phyloP scores from a whole-genome alignment of 2,888 invertebrate genomes.

The Ecdyonurus torrentis region DNA sequence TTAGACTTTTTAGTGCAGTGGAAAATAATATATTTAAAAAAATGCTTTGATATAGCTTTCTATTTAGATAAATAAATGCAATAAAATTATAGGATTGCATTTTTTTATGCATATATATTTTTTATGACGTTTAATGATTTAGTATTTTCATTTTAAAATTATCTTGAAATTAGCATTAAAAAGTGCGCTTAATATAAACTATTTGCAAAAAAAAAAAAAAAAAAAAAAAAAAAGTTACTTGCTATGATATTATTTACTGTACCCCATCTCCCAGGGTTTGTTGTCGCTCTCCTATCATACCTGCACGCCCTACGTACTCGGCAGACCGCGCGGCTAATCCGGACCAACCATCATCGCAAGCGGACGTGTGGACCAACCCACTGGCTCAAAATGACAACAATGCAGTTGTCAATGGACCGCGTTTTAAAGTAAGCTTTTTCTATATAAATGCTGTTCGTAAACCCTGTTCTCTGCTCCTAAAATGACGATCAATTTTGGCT shows the following conservation, averaged over 20 bases:
- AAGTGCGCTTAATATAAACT: background rate
- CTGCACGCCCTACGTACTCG: slow-evolving; percentile 55
- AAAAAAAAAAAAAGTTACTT: background rate
- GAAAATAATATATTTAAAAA: too few species aligned
- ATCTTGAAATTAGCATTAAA: background rate
- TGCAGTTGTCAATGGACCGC: slow-evolving; percentile 3
- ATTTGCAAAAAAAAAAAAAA: too few species aligned
- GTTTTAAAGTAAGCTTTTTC: slow-evolving; percentile 12
- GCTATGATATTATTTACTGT: background rate
- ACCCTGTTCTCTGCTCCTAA: too few species aligned
- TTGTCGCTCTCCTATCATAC: slow-evolving; percentile 66
- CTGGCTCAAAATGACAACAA: slow-evolving; percentile 7
- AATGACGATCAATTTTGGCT: too few species aligned
- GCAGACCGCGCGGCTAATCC: slow-evolving; percentile 25
- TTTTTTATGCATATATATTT: background rate
- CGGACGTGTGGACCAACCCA: slow-evolving; percentile 61
- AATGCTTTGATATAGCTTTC: too few species aligned
- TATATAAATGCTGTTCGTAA: too few species aligned
- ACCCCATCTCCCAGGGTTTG: slow-evolving; percentile 42
- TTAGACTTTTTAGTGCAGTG: too few species aligned
- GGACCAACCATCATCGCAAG: background rate
- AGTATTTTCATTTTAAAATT: too few species aligned
- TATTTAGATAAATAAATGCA: too few species aligned
- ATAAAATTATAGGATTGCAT: too few species aligned
- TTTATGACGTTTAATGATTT: background rate